Percentiles rank a stretch among this genome's conserved stretches.
Conservation (phyloP, 2,888 invertebrate genomes). For the Diaprepes abbreviatus region DNA sequence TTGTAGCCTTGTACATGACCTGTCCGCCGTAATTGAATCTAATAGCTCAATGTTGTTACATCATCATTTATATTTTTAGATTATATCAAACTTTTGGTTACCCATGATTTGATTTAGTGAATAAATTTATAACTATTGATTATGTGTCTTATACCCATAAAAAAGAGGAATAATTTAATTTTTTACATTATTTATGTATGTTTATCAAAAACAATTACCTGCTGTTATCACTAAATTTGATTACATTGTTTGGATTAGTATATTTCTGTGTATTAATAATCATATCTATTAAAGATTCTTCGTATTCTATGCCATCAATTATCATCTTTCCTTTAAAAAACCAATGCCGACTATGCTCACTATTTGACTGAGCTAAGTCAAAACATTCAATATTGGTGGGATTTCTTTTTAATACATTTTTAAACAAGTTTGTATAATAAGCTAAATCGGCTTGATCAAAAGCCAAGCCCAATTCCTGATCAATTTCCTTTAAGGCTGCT, state of each 20-base stretch:
- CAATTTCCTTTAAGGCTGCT: conserved; percentile 83
- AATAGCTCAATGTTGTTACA: too few relatives aligned
- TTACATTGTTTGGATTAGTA: conserved; percentile 94
- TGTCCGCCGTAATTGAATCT: too few relatives aligned
- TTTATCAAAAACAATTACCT: conserved; percentile 71
- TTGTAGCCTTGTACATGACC: too few relatives aligned
- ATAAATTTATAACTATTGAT: too few relatives aligned
- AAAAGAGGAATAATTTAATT: too few relatives aligned
- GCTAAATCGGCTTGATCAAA: conserved; percentile 95
- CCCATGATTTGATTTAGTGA: too few relatives aligned
- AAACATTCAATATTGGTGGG: conserved; percentile 98
- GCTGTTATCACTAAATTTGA: conserved; percentile 97
- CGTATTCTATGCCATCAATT: conserved; percentile 82
- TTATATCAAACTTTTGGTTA: too few relatives aligned
- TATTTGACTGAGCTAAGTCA: conserved; percentile 97
- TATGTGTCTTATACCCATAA: too few relatives aligned
- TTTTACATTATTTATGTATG: too few relatives aligned
- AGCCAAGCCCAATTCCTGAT: conserved; percentile 78
- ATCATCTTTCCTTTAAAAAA: conserved; percentile 95
- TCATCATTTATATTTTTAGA: too few relatives aligned
- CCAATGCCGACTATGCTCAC: conserved; percentile 99
- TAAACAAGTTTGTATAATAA: conserved; percentile 90
- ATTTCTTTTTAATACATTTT: conserved; percentile 85
- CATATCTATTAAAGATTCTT: conserved; percentile 92
- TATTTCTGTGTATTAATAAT: conserved; percentile 89